Conservation (phyloP, 2,797 vertebrate genomes). For the Parauchenoglanis ngamensis region DNA sequence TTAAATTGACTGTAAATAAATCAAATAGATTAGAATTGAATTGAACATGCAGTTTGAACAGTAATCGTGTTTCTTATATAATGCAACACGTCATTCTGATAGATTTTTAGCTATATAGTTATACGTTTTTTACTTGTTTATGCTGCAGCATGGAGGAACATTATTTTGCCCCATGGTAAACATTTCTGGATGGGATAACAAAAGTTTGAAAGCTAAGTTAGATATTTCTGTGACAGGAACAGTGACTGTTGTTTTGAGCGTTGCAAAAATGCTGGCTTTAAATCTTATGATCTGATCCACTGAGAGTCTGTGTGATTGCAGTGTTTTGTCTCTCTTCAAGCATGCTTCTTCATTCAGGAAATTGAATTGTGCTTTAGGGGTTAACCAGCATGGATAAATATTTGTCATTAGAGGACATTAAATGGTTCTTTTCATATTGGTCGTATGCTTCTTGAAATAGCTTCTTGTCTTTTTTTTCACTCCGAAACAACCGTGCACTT, state of each 20-base stretch:
- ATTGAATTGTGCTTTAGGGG: neutral
- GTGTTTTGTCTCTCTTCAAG: neutral
- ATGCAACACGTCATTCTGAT: neutral
- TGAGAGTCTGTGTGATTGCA: neutral
- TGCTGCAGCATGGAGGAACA: neutral
- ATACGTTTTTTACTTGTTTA: neutral
- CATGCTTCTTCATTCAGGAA: neutral
- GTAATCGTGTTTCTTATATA: neutral
- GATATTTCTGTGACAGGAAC: neutral
- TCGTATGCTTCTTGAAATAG: conserved; percentile 42
- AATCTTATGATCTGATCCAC: neutral
- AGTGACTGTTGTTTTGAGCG: neutral
- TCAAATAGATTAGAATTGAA: neutral
- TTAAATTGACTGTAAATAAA: neutral
- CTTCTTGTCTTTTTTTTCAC: conserved; percentile 57
- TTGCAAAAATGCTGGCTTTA: neutral
- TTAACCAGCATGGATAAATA: conserved; percentile 2
- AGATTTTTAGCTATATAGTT: neutral
- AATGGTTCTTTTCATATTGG: neutral
- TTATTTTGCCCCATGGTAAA: neutral
- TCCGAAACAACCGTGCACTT: conserved; percentile 56
- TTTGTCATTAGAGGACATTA: neutral
- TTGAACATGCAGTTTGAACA: neutral
- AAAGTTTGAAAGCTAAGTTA: neutral
- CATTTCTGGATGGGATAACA: neutral